Percentiles rank a stretch among this genome's conserved stretches.
These are phyloP conservation scores for Chaetodon auriga DNA, from an alignment of 2,113 vertebrate genomes.

Conservation along the genomic window DNA sequence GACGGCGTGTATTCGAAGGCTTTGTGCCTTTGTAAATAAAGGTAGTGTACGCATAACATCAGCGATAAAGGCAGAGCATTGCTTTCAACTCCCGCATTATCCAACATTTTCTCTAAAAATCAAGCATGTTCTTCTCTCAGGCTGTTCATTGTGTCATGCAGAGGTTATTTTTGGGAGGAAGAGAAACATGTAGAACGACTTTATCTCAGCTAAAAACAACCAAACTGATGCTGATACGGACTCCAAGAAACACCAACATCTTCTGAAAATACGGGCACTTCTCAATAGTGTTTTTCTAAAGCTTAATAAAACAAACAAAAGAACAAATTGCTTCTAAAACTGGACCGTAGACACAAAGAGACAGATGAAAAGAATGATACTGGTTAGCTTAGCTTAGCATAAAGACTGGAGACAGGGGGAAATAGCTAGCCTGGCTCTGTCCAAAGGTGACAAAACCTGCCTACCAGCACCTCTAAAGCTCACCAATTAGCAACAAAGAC, in stretches of 20 bases:
- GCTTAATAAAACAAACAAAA: no score
- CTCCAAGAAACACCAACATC: not conserved
- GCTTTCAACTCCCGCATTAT: not conserved
- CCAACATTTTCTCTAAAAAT: not conserved
- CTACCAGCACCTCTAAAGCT: not conserved
- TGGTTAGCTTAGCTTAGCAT: not conserved
- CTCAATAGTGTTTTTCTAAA: no score
- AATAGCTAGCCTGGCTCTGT: not conserved
- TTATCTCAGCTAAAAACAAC: not conserved
- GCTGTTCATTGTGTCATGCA: not conserved
- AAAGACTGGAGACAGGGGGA: not conserved
- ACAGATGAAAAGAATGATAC: not conserved
- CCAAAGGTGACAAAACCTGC: not conserved
- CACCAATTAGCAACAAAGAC: not conserved
- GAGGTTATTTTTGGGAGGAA: not conserved
- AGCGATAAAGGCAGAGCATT: not conserved
- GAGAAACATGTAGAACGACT: not conserved
- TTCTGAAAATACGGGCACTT: not conserved
- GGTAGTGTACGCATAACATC: not conserved
- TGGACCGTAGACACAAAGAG: not conserved
- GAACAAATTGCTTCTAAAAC: not conserved
- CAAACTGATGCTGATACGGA: not conserved
- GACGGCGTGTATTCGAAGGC: not conserved
- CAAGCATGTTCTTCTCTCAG: not conserved
- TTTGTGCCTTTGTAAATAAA: constrained; percentile 8